phyloP scores from a whole-genome alignment of 2,888 invertebrate genomes.

The Melanostoma mellinum region DNA sequence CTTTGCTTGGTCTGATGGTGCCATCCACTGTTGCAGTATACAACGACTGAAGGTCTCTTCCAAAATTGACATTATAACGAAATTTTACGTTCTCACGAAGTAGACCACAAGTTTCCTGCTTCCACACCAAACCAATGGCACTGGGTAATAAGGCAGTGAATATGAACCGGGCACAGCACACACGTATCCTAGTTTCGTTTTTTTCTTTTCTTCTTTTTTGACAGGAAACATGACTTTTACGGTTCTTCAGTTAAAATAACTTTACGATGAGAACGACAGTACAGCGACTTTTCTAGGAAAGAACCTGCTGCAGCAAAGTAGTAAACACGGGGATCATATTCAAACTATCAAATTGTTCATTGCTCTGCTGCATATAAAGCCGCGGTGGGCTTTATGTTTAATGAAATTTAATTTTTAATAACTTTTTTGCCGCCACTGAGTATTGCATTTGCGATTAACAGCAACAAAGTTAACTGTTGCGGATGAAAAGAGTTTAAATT shows the following conservation, averaged over 20 bases:
- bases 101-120: conserved; percentile 55
- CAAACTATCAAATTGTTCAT: conserved; percentile 54
- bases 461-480: conserved; percentile 57
- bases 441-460: not conserved
- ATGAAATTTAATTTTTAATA: conserved; percentile 73
- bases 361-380: conserved; percentile 17
- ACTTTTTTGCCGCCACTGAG: conserved; percentile 32
- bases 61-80: conserved; percentile 68
- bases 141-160: conserved; percentile 60
- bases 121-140: not conserved
- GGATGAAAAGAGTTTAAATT: conserved; percentile 8
- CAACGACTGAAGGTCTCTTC: not conserved
- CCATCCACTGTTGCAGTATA: conserved; percentile 15
- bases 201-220: conserved; percentile 37
- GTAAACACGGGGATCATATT: conserved; percentile 30
- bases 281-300: not conserved
- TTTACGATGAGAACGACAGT: conserved; percentile 59
- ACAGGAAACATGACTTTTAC: conserved; percentile 66
- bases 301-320: too few relatives aligned
- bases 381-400: conserved; percentile 58
- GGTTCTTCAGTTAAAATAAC: conserved; percentile 63
- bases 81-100: conserved; percentile 66
- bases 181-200: conserved; percentile 15
- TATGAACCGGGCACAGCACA: conserved; percentile 44
- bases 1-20: conserved; percentile 33